Percentiles rank a stretch among this genome's conserved stretches.
These are phyloP conservation scores for Pomacea maculata DNA, from an alignment of 1,140 invertebrate species.

Conservation along the genomic window DNA sequence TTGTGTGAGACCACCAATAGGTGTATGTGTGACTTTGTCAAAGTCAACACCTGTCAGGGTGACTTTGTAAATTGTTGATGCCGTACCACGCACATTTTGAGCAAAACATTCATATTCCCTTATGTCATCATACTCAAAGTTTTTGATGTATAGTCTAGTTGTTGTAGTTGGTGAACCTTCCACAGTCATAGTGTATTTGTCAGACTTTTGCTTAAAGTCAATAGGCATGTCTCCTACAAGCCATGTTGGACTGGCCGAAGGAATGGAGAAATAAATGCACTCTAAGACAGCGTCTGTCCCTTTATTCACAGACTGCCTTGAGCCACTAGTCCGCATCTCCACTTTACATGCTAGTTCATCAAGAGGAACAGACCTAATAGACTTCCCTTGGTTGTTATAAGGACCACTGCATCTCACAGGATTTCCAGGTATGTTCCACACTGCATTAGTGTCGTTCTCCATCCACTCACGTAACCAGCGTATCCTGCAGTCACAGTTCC, in stretches of 20 bases:
- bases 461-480: slow-evolving; percentile 53
- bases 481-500: slow-evolving; percentile 58
- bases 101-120: slow-evolving; percentile 52
- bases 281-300: slow-evolving; percentile 33
- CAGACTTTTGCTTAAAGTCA: background rate
- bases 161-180: slow-evolving; percentile 19
- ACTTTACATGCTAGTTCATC: slow-evolving; percentile 33
- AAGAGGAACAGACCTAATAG: slow-evolving; percentile 21
- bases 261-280: slow-evolving; percentile 48
- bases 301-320: slow-evolving; percentile 13
- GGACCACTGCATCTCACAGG: slow-evolving; percentile 44
- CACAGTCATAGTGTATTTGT: slow-evolving; percentile 33
- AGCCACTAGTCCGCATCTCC: slow-evolving; percentile 45
- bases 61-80: slow-evolving; percentile 41
- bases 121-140: slow-evolving; percentile 44
- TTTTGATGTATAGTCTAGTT: slow-evolving; percentile 35
- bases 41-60: slow-evolving; percentile 40
- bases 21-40: slow-evolving; percentile 1
- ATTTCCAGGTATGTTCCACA: slow-evolving; percentile 39
- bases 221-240: slow-evolving; percentile 33
- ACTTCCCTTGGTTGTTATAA: slow-evolving; percentile 28
- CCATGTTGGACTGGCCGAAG: slow-evolving; percentile 39
- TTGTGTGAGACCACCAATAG: background rate
- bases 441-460: slow-evolving; percentile 27
- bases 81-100: slow-evolving; percentile 45